Evolutionary conservation across 2,888 invertebrate genomes (phyloP), one percentile per base, ranked within the genome.

Genomic region (Netelia inedita): DNA sequence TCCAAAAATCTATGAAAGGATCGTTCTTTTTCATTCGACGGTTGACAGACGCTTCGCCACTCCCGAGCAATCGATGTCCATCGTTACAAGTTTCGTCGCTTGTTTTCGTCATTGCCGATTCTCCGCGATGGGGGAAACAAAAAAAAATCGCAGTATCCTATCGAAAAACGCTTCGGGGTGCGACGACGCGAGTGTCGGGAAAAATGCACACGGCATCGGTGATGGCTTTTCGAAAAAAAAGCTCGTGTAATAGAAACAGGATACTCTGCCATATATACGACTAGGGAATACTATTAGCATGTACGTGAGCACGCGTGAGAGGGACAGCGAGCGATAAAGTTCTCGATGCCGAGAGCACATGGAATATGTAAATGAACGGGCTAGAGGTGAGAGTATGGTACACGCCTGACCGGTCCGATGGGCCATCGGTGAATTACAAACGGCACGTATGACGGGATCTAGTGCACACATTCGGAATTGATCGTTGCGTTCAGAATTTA

Each of bases 331-430:
- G 61, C 43, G 61, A 61, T 35, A 59, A 59, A 46, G 46, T 73
- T 23, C 63, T 72, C 41, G 55, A 59, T 8, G 43, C 73, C 9
- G 57, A 41, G 55, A 53, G 72, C 43, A 73, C 55, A 81, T 59
- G 21, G 74, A 72, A 57, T 63, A 75, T 81, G 85, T 69, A 83
- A 86, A 87, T 86, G 79, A 43, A 66, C 55, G 16, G n/a, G 21
- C 14, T 57, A 43, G 57, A 16, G 35, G 71, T 16, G 76, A 69
- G 50, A 71, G 79, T 57, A 61, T 78, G 28, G 63, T 6, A 57
- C 19, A 57, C 57, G 74, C 61, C 19, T 35, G 50, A 57, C 61
- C 74, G 57, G 53, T 59, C 74, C 76, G 41, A 80, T 59, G 65
- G 72, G 21, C 80, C 66, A 69, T 73, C 65, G 55, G 46, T 6